These are phyloP conservation scores for Callyntrura guangdongensis DNA, from an alignment of 2,888 invertebrate genomes.

Conservation along the genomic window DNA sequence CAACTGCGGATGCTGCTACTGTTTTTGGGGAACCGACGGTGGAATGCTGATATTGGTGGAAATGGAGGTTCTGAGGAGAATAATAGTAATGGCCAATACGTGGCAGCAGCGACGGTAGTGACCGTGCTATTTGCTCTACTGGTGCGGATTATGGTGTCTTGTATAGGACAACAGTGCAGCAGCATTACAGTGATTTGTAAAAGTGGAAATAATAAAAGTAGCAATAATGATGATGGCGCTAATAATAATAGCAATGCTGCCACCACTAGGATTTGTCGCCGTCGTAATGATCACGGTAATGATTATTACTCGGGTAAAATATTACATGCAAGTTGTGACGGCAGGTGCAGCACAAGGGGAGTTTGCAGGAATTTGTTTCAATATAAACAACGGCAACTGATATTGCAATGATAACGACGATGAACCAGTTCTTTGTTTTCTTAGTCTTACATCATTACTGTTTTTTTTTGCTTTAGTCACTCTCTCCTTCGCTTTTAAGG, in stretches of 20 bases:
- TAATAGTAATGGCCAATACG: constrained; percentile 36
- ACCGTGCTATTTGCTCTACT: constrained; percentile 17
- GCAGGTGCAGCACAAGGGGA: background rate
- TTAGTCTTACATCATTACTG: constrained; percentile 13
- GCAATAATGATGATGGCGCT: constrained; percentile 2
- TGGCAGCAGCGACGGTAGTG: constrained; percentile 11
- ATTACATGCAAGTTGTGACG: background rate
- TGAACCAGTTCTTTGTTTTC: constrained; percentile 32
- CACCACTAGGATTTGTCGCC: background rate
- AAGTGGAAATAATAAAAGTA: constrained; percentile 1
- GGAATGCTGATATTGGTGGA: background rate
- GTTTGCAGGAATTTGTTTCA: background rate
- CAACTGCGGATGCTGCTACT: background rate
- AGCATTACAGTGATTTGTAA: constrained; percentile 27
- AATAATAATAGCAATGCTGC: background rate
- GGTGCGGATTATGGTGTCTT: background rate
- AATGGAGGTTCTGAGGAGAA: constrained; percentile 1
- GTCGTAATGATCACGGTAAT: constrained; percentile 26
- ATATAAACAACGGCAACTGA: background rate
- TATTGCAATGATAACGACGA: background rate
- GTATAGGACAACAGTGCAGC: background rate
- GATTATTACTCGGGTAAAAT: constrained; percentile 28
- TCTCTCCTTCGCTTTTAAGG: background rate
- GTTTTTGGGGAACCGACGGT: background rate
- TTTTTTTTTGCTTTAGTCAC: background rate